Base-by-base conservation (phyloP, 2,888 invertebrate genomes). In the Alsophila aescularia region DNA sequence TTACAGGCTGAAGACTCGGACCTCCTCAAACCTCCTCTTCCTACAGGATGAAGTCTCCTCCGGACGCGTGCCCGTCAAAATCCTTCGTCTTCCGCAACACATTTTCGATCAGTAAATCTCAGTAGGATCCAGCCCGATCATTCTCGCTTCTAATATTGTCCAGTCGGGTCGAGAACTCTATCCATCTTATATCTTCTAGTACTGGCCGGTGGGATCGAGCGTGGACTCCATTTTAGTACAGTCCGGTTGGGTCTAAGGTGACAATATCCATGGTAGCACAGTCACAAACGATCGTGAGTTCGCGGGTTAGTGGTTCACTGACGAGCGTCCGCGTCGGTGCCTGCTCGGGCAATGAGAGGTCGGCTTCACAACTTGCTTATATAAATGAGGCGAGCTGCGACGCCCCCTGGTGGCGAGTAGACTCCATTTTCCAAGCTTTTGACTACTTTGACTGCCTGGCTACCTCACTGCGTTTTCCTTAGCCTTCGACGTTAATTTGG, bases 11-110 rank as follows among this genome's bases (percentile, higher is more conserved):
- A 66, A 72, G 72, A 67, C 64, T 60, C 58, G 68, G 58, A 59
- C 60, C 56, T 60, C 66, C 60, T 53, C 60, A 69, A 84, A 75
- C 88, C 91, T 90, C 69, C 91, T 84, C 64, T 90, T 90, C 67
- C 90, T 81, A 66, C 91, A 91, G 64, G 90, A 90, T 41, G 91
- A 91, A 44, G 91, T 90, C 69, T 90, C 90, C 69, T 85, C 84
- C 53, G 87, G 88, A 65, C 81, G 79, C 58, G 85, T 85, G 70
- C 90, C 90, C 64, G 90, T 88, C 64, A 65, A 76, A 60, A 91
- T 90, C 67, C 75, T 85, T 59, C 90, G 79, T 66, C 83, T 83
- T 71, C 91, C 90, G 79, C 90, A 90, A 78, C 91, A 91, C 90
- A 90, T 91, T 75, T 84, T 87, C 75, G 74, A 71, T 80, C 81